Conservation (phyloP, 2,888 invertebrate species). For the Eristalis pertinax region DNA sequence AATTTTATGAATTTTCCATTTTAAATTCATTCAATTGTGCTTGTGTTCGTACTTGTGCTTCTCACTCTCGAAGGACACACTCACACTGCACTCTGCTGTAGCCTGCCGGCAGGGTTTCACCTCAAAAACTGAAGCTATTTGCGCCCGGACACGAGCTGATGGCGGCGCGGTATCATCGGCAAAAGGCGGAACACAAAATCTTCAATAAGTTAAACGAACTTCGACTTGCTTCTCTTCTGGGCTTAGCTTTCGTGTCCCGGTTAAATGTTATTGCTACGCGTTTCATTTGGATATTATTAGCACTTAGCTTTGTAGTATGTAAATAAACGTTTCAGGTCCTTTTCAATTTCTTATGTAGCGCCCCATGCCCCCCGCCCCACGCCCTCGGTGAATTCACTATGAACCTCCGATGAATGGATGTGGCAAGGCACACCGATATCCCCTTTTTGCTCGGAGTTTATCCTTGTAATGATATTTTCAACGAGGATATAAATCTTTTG, state of each 20-base stretch:
- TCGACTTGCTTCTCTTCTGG: background rate
- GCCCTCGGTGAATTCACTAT: no score
- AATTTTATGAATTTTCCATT: constrained; percentile 21
- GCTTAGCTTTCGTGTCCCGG: background rate
- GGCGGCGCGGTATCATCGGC: background rate
- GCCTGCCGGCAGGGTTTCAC: no score
- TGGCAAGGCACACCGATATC: background rate
- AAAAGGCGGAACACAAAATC: background rate
- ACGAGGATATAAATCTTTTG: constrained; percentile 67
- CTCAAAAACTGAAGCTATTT: no score
- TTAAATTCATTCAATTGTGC: constrained; percentile 7
- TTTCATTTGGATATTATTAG: background rate
- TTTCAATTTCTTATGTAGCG: constrained; percentile 18
- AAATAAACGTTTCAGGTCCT: constrained; percentile 25
- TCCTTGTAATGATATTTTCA: constrained; percentile 66
- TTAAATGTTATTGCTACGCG: background rate
- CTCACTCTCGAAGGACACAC: background rate
- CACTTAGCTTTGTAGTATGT: background rate
- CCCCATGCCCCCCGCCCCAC: background rate
- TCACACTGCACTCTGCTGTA: background rate
- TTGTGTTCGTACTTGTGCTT: background rate
- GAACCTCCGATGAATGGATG: background rate
- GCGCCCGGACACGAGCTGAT: no score
- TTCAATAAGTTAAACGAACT: constrained; percentile 1
- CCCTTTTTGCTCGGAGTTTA: constrained; percentile 19